phyloP scores from a whole-genome alignment of 2,888 invertebrate genomes.

The Drosophila paucipuncta region DNA sequence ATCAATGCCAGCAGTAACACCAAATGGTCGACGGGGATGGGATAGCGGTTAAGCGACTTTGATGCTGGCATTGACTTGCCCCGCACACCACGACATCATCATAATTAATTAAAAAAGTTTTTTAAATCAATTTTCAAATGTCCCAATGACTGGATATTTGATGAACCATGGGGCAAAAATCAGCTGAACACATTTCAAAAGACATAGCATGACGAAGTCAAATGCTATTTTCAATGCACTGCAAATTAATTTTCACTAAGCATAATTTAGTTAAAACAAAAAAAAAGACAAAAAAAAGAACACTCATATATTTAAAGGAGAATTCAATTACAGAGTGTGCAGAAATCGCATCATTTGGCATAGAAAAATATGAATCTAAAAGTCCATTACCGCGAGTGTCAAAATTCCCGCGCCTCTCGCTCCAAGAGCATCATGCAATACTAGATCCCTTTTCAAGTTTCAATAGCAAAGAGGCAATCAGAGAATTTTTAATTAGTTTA shows the following conservation, averaged over 20 bases:
- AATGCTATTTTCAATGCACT: constrained; percentile 22
- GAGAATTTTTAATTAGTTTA: constrained; percentile 56
- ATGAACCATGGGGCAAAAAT: constrained; percentile 61
- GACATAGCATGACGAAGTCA: constrained; percentile 7
- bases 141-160: constrained; percentile 71
- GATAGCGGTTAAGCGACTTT: constrained; percentile 20
- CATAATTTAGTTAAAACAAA: neutral
- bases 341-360: neutral
- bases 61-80: constrained; percentile 23
- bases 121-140: constrained; percentile 77
- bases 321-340: constrained; percentile 1
- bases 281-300: neutral
- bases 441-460: constrained; percentile 12
- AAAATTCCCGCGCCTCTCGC: neutral
- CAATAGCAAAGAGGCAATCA: constrained; percentile 20
- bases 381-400: constrained; percentile 1
- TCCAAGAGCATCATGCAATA: neutral
- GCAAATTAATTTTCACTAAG: neutral
- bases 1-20: constrained; percentile 45
- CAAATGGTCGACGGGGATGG: constrained; percentile 51
- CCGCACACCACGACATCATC: constrained; percentile 68
- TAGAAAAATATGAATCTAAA: neutral
- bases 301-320: neutral
- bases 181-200: constrained; percentile 39
- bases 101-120: constrained; percentile 81